These are phyloP conservation scores for Chloebia gouldiae DNA, from an alignment of 2,113 vertebrate species.

Conservation along the genomic window DNA sequence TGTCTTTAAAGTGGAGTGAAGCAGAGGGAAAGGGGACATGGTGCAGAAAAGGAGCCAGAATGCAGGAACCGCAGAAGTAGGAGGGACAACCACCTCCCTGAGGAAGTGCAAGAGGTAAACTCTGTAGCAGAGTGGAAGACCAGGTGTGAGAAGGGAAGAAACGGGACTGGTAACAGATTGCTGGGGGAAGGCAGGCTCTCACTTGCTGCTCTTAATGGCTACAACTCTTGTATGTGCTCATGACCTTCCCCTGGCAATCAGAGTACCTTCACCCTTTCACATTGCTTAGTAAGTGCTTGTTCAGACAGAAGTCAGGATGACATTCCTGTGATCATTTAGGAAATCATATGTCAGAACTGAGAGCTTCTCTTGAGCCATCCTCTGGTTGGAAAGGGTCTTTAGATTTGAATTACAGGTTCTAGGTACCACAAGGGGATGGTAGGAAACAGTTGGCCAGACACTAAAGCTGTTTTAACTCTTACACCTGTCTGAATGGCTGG, in stretches of 20 bases:
- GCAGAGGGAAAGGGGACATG: neutral
- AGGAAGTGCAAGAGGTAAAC: neutral
- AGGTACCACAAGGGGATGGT: neutral
- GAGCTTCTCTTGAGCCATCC: neutral
- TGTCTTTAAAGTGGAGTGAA: neutral
- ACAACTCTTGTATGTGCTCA: accelerated
- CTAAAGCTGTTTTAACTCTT: neutral
- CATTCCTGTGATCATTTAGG: accelerated
- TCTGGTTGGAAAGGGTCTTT: neutral
- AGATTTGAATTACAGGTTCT: neutral
- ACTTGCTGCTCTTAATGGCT: accelerated
- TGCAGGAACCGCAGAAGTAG: neutral
- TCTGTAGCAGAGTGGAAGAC: neutral
- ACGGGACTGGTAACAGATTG: neutral
- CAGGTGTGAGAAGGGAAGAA: neutral
- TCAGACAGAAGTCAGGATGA: neutral
- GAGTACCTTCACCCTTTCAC: accelerated
- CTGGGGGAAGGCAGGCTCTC: neutral
- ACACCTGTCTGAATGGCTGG: accelerated
- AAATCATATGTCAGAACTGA: neutral
- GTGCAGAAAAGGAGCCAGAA: neutral
- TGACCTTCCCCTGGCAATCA: neutral
- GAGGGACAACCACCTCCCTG: neutral
- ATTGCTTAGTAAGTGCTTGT: neutral
- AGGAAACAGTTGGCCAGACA: neutral